A percentile compares a stretch with the other conserved stretches of the same genome.
phyloP scores from a whole-genome alignment of 2,888 invertebrate species.

The Eupithecia tripunctaria region DNA sequence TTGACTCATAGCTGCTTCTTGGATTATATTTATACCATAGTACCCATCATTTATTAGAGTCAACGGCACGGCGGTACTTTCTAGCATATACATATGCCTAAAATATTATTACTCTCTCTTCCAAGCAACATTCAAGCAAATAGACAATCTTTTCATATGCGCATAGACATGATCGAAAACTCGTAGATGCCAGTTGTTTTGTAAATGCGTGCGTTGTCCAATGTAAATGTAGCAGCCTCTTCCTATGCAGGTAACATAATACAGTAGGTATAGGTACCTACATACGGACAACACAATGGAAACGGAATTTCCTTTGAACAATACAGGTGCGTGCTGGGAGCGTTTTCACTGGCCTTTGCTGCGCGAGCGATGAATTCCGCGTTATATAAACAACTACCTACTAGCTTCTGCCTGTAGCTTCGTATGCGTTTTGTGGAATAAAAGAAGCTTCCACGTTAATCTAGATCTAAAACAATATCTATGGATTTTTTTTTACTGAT shows the following conservation, averaged over 20 bases:
- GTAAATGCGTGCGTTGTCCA: not conserved
- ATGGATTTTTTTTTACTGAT: not conserved
- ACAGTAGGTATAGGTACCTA: constrained; percentile 6
- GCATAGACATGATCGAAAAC: not conserved
- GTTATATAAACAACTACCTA: constrained; percentile 13
- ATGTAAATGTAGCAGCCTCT: not conserved
- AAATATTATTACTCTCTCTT: not conserved
- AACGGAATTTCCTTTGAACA: constrained; percentile 67
- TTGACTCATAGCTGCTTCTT: too few relatives aligned
- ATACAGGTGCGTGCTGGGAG: constrained; percentile 61
- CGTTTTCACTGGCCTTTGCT: constrained; percentile 68
- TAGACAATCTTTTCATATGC: too few relatives aligned
- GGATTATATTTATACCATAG: too few relatives aligned
- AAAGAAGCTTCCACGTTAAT: not conserved
- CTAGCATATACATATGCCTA: not conserved
- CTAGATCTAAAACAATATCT: not conserved
- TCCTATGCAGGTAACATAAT: not conserved
- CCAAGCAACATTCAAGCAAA: not conserved
- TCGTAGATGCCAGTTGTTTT: not conserved
- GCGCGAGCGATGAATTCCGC: constrained; percentile 28
- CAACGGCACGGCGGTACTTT: not conserved
- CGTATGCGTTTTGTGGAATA: not conserved
- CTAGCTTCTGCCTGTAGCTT: not conserved
- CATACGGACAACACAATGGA: constrained; percentile 59
- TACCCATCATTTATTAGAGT: not conserved